phyloP scores from a whole-genome alignment of 1,140 invertebrate species.

The Eriocheir sinensis region DNA sequence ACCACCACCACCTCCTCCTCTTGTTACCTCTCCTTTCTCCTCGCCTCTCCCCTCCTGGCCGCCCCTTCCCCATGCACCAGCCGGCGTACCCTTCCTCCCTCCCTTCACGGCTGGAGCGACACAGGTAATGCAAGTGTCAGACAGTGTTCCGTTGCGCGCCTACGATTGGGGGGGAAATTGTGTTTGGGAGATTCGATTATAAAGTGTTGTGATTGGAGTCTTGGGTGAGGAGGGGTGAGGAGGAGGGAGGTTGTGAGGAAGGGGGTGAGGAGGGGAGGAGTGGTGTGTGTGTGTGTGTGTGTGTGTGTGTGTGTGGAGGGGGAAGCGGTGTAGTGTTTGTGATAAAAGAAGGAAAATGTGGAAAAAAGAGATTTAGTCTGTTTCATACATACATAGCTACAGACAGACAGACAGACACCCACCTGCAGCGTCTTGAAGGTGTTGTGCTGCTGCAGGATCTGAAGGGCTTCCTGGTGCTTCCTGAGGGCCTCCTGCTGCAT shows the following conservation, averaged over 20 bases:
- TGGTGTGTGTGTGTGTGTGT: slow-evolving; percentile 26
- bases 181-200: slow-evolving; percentile 25
- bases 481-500: slow-evolving; percentile 80
- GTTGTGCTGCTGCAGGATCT: slow-evolving; percentile 83
- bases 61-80: neutral
- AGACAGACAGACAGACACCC: slow-evolving; percentile 80
- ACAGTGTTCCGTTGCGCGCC: neutral
- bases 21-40: neutral
- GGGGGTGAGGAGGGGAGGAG: neutral
- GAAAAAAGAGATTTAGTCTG: neutral
- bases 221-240: neutral
- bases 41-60: neutral
- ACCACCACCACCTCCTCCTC: neutral
- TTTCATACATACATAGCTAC: neutral
- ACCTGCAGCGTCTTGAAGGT: slow-evolving; percentile 85
- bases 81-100: neutral
- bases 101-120: neutral
- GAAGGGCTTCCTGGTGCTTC: slow-evolving; percentile 83
- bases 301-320: slow-evolving; percentile 32
- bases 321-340: neutral
- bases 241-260: slow-evolving; percentile 29
- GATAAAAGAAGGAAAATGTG: neutral
- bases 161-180: neutral
- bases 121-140: slow-evolving; percentile 47
- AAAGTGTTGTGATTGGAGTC: slow-evolving; percentile 1